A percentile compares a stretch with the other conserved stretches of the same genome.
phyloP scores from a whole-genome alignment of 1,140 invertebrate genomes.

The Bombus balteatus region DNA sequence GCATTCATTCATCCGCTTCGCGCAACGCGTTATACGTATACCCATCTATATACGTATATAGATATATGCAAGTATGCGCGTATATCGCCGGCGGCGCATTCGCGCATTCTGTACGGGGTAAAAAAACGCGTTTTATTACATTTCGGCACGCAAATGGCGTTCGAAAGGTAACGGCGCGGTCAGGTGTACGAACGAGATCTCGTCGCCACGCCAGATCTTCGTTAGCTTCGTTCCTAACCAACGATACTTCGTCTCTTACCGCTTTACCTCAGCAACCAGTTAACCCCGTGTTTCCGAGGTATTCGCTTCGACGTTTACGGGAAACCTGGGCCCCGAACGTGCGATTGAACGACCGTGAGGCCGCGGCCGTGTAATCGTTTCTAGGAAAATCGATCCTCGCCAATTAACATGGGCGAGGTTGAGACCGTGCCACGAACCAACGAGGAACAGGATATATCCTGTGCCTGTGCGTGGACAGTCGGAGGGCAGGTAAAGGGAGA shows the following conservation, averaged over 20 bases:
- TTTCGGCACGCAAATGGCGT: constrained; percentile 28
- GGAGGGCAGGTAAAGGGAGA: background rate
- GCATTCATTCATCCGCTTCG: constrained; percentile 42
- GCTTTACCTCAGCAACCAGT: background rate
- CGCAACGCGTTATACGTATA: constrained; percentile 1
- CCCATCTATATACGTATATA: background rate
- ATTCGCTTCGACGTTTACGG: background rate
- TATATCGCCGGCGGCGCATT: background rate
- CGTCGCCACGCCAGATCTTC: background rate
- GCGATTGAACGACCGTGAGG: constrained; percentile 46
- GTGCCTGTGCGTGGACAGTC: background rate
- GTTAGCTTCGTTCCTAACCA: background rate
- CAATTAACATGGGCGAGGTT: constrained; percentile 58
- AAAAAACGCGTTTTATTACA: constrained; percentile 19
- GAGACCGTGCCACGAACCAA: constrained; percentile 20
- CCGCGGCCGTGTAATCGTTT: constrained; percentile 48
- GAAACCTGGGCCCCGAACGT: constrained; percentile 17
- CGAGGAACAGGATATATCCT: background rate
- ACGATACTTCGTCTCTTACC: background rate
- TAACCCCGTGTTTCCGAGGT: background rate
- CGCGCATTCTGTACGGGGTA: background rate
- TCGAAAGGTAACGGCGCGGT: background rate
- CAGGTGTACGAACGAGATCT: constrained; percentile 8
- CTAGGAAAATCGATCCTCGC: constrained; percentile 42
- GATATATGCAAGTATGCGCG: background rate